phyloP scores from a whole-genome alignment of 2,113 vertebrate genomes.

The Neodon shergylaensis region DNA sequence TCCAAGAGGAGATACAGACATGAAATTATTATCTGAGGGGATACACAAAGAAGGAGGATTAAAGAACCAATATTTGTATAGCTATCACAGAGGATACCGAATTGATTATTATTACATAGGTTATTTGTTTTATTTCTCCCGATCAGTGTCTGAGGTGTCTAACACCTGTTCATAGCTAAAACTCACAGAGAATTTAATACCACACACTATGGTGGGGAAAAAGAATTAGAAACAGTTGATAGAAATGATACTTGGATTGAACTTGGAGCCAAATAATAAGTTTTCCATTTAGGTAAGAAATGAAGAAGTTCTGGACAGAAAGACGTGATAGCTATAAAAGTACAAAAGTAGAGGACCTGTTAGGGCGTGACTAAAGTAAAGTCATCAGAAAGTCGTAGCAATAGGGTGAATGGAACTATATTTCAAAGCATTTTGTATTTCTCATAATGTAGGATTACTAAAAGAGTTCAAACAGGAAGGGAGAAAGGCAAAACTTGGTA shows the following conservation, averaged over 20 bases:
- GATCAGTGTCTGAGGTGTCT: not conserved
- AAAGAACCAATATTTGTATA: conserved; percentile 13
- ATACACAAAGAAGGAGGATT: not conserved
- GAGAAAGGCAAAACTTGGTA: not conserved
- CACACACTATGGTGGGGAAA: conserved; percentile 7
- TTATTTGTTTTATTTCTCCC: conserved; percentile 24
- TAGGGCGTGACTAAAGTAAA: not conserved
- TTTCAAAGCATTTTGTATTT: conserved; percentile 2
- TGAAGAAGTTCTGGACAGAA: not conserved
- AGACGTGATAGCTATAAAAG: not conserved
- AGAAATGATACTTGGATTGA: conserved; percentile 26
- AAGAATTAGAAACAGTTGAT: conserved; percentile 21
- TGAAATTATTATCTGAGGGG: conserved; percentile 5
- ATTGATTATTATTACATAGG: conserved; percentile 34
- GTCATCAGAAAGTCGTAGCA: not conserved
- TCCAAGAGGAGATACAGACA: not conserved
- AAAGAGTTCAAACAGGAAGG: conserved; percentile 21
- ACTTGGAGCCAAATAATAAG: not conserved
- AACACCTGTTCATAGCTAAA: conserved; percentile 8
- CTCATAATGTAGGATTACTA: conserved; percentile 15
- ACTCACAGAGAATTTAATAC: not conserved
- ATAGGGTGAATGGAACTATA: not conserved
- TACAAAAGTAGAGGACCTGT: not conserved
- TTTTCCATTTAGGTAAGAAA: not conserved
- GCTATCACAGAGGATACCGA: not conserved